These are phyloP conservation scores for Linnaemya vulpina DNA, from an alignment of 2,888 invertebrate species.

Conservation along the genomic window DNA sequence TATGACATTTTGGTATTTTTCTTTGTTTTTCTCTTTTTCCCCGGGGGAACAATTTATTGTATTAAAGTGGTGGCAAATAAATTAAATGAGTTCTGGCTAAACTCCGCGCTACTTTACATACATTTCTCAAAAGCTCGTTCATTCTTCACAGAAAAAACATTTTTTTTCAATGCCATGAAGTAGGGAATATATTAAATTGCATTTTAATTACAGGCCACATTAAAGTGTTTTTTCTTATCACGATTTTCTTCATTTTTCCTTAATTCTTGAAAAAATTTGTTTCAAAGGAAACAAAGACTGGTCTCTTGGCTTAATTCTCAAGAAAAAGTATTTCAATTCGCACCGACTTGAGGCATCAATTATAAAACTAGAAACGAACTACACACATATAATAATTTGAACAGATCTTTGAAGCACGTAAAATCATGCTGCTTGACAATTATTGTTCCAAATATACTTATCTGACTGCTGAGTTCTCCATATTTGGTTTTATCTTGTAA, in stretches of 20 bases:
- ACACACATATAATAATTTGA: no score
- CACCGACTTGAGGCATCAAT: no score
- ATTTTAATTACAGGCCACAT: constrained; percentile 17
- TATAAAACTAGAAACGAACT: no score
- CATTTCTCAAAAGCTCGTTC: not conserved
- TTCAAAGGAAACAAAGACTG: no score
- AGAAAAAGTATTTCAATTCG: no score
- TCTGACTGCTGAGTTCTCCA: no score
- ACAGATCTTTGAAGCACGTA: no score
- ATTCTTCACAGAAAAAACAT: not conserved
- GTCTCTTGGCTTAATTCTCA: no score
- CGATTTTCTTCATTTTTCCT: not conserved
- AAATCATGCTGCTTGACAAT: no score
- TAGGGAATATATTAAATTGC: constrained; percentile 39
- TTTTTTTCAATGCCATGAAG: not conserved
- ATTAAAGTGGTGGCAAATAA: constrained; percentile 50
- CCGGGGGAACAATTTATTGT: constrained; percentile 57
- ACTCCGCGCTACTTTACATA: constrained; percentile 13
- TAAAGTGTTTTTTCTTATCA: not conserved
- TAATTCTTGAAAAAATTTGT: no score
- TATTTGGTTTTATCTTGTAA: no score
- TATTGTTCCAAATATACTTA: no score
- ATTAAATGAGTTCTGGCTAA: constrained; percentile 48
- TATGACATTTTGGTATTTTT: constrained; percentile 21
- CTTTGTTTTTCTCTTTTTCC: constrained; percentile 28